Percentiles rank a stretch among this genome's conserved stretches.
These are phyloP conservation scores for Prionace glauca DNA, from an alignment of 2,797 vertebrate species.

Conservation along the genomic window DNA sequence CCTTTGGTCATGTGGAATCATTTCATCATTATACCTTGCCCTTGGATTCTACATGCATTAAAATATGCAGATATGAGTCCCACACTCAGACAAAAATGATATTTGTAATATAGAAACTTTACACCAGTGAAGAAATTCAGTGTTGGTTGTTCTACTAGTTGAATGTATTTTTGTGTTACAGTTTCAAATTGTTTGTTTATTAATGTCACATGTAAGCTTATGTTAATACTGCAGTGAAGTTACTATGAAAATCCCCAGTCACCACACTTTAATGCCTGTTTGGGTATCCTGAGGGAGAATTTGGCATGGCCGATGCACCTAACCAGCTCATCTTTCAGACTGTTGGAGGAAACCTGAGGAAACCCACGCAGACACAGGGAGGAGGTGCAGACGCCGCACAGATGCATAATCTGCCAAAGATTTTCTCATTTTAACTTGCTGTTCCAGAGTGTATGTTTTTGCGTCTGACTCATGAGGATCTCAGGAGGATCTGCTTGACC, in stretches of 20 bases:
- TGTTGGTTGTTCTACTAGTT: background rate
- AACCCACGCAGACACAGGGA: too few relatives aligned
- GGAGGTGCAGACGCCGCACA: too few relatives aligned
- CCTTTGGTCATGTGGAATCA: background rate
- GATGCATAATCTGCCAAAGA: background rate
- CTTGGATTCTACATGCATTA: background rate
- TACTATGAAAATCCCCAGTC: too few relatives aligned
- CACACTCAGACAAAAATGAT: background rate
- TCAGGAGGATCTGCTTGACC: background rate
- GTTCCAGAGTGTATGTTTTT: background rate
- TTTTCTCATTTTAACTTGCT: background rate
- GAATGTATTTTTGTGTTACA: background rate
- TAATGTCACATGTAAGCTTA: too few relatives aligned
- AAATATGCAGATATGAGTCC: background rate
- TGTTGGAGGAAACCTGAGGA: too few relatives aligned
- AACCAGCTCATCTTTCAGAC: too few relatives aligned
- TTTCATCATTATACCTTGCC: background rate
- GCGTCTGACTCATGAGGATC: background rate
- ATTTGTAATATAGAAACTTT: background rate
- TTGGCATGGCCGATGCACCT: too few relatives aligned
- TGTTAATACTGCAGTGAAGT: too few relatives aligned
- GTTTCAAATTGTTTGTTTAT: too few relatives aligned
- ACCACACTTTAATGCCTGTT: too few relatives aligned
- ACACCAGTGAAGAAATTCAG: background rate
- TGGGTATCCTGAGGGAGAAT: too few relatives aligned